Percentiles rank a stretch among this genome's conserved stretches.
Evolutionary conservation across 2,797 vertebrate genomes (phyloP).

Genomic region (Anolis apletophallus): DNA sequence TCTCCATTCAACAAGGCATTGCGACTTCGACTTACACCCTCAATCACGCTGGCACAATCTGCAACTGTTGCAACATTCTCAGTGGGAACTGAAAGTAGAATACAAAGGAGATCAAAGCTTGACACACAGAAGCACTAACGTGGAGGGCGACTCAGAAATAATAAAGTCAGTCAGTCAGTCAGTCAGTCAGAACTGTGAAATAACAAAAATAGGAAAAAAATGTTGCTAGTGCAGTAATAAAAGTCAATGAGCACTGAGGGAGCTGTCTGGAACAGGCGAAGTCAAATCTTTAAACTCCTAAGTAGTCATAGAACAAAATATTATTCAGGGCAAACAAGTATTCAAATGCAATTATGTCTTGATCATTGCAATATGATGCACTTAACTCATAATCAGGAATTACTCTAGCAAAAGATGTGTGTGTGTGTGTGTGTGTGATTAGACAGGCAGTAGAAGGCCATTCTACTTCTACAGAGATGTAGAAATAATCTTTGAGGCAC

Average conservation of each 20-base stretch:
- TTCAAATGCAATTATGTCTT: not conserved
- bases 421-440: not conserved
- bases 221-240: not conserved
- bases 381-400: not conserved
- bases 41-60: conserved; percentile 92
- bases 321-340: not conserved
- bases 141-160: too few relatives aligned
- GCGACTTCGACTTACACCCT: conserved; percentile 95
- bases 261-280: conserved; percentile 6
- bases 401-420: not conserved
- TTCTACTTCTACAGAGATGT: not conserved
- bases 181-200: too few relatives aligned
- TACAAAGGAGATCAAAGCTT: conserved; percentile 59
- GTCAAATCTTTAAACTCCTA: not conserved
- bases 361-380: not conserved
- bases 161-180: too few relatives aligned
- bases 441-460: not conserved
- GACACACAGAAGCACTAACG: too few relatives aligned
- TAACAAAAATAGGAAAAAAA: not conserved
- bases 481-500: not conserved
- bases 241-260: conserved; percentile 7
- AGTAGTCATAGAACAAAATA: conserved; percentile 34
- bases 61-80: conserved; percentile 94
- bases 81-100: conserved; percentile 84
- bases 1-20: conserved; percentile 96